A percentile compares a stretch with the other conserved stretches of the same genome.
Conservation (phyloP, 2,113 vertebrate genomes). For the Cryptotis parvus region DNA sequence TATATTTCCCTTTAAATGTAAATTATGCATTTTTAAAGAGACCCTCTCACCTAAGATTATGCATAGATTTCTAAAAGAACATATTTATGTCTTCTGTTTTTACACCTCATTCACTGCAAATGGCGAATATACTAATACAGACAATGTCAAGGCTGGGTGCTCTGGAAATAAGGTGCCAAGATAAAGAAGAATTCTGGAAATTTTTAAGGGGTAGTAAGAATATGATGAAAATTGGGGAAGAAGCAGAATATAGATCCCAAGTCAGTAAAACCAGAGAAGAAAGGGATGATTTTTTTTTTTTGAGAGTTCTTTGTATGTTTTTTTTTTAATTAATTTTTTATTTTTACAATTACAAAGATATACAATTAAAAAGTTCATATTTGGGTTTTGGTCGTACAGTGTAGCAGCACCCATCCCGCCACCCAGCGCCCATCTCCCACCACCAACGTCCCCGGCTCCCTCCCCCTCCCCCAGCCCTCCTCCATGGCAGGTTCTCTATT, state of each 20-base stretch:
- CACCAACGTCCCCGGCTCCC: too few relatives aligned
- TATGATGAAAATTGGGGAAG: background rate
- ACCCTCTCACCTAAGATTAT: background rate
- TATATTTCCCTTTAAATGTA: slow-evolving; percentile 14
- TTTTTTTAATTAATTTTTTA: too few relatives aligned
- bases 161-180: background rate
- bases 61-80: background rate
- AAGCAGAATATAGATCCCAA: background rate
- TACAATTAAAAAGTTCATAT: too few relatives aligned
- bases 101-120: background rate
- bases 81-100: background rate
- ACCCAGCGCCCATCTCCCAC: too few relatives aligned
- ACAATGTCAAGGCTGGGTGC: background rate
- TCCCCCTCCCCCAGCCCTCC: too few relatives aligned
- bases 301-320: too few relatives aligned
- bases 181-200: background rate
- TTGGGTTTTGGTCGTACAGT: too few relatives aligned
- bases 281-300: too few relatives aligned
- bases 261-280: background rate
- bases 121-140: background rate
- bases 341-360: too few relatives aligned
- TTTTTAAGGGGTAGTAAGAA: fast-evolving
- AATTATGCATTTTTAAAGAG: background rate
- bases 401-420: too few relatives aligned
- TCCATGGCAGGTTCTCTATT: too few relatives aligned